Percentiles rank a stretch among this genome's conserved stretches.
Conservation (phyloP, 2,797 vertebrate species). For the Neosilurus hyrtlii region DNA sequence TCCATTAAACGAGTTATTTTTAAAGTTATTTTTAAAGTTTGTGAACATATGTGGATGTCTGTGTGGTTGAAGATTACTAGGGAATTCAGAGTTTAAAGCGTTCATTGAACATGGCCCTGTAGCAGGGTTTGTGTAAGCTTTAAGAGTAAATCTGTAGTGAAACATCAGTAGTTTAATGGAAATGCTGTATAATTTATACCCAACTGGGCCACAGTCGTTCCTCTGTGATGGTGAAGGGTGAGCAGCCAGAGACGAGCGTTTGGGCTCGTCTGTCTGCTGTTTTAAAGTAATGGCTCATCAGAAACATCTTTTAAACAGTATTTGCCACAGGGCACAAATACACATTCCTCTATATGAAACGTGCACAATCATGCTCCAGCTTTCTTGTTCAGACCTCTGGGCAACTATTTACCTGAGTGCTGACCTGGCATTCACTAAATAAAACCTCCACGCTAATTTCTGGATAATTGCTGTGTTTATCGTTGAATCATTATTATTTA, state of each 20-base stretch:
- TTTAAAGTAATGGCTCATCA: slow-evolving; percentile 25
- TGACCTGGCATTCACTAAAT: slow-evolving; percentile 31
- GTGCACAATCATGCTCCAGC: slow-evolving; percentile 49
- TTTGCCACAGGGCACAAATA: slow-evolving; percentile 39
- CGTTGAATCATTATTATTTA: slow-evolving; percentile 22
- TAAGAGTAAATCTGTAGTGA: neutral
- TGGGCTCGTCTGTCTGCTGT: neutral
- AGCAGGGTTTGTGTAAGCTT: neutral
- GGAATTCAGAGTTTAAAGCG: neutral
- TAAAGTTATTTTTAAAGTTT: slow-evolving; percentile 11
- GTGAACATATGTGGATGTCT: neutral
- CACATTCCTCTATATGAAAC: slow-evolving; percentile 47
- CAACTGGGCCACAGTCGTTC: neutral
- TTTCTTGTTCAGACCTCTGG: slow-evolving; percentile 34
- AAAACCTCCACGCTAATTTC: slow-evolving; percentile 31
- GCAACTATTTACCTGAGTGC: slow-evolving; percentile 29
- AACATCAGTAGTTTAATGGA: neutral
- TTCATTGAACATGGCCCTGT: neutral
- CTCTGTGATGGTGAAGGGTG: neutral
- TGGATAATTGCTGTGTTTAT: slow-evolving; percentile 24
- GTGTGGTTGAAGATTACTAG: neutral
- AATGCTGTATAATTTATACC: neutral
- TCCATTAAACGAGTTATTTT: slow-evolving; percentile 2
- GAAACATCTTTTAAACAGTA: slow-evolving; percentile 35
- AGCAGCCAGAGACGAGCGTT: slow-evolving; percentile 11